Conservation (phyloP, 2,797 vertebrate species). For the Notolabrus celidotus region DNA sequence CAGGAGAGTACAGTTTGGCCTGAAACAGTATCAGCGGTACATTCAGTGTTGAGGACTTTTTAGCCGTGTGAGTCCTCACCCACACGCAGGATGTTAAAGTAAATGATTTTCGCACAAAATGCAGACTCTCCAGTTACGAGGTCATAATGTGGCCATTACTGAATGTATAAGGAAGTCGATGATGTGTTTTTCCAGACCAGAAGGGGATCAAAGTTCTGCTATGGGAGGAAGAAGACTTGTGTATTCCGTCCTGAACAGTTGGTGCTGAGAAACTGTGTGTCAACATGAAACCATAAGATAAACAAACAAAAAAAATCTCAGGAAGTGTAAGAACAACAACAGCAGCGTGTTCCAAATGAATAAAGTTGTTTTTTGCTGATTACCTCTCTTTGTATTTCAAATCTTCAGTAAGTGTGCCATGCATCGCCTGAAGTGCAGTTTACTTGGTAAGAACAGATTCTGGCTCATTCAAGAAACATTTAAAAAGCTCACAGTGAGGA, state of each 20-base stretch:
- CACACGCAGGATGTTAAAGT: conserved; percentile 4
- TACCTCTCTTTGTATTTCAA: conserved; percentile 39
- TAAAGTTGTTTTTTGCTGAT: conserved; percentile 41
- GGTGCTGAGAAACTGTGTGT: conserved; percentile 10
- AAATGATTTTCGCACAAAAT: conserved; percentile 3
- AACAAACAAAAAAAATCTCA: conserved; percentile 8
- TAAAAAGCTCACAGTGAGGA: conserved; percentile 28
- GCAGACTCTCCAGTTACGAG: background rate
- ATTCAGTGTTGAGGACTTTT: conserved; percentile 27
- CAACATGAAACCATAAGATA: conserved; percentile 20
- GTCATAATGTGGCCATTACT: background rate
- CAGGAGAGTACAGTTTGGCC: background rate
- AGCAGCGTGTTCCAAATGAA: conserved; percentile 19
- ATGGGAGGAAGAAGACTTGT: background rate
- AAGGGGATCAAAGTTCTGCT: conserved; percentile 4
- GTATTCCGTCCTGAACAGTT: conserved; percentile 14
- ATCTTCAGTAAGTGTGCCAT: conserved; percentile 25
- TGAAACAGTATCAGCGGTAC: background rate
- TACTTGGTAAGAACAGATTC: conserved; percentile 23
- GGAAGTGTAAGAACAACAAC: conserved; percentile 16
- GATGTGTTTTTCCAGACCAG: background rate
- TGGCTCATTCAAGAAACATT: conserved; percentile 39
- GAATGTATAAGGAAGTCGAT: background rate
- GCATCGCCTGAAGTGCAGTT: conserved; percentile 30
- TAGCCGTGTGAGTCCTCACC: conserved; percentile 1